A percentile compares a stretch with the other conserved stretches of the same genome.
Conservation (phyloP, 2,888 invertebrate species). For the Spilosoma lubricipeda region DNA sequence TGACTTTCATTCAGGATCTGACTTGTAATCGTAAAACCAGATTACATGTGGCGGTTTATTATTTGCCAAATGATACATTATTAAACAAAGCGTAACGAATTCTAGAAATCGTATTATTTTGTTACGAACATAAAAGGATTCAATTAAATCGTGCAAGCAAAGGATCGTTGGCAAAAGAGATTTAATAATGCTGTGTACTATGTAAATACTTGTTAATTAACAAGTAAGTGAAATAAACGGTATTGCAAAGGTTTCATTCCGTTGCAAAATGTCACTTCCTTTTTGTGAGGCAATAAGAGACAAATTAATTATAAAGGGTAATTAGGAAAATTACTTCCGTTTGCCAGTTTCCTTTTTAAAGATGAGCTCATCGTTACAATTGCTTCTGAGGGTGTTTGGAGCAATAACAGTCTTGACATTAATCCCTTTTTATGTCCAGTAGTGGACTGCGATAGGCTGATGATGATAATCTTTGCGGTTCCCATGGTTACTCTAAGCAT, state of each 20-base stretch:
- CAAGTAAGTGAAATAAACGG: slow-evolving; percentile 35
- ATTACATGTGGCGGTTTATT: slow-evolving; percentile 54
- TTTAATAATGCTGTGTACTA: slow-evolving; percentile 43
- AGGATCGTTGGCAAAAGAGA: slow-evolving; percentile 40
- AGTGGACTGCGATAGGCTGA: too few species aligned
- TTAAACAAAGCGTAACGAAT: slow-evolving; percentile 53
- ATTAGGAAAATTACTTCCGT: slow-evolving; percentile 19
- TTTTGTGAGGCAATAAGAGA: slow-evolving; percentile 14
- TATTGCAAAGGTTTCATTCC: slow-evolving; percentile 29
- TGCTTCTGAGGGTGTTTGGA: neutral
- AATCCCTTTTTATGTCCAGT: neutral
- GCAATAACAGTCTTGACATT: neutral
- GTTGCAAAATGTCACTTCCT: slow-evolving; percentile 15
- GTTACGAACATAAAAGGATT: slow-evolving; percentile 41
- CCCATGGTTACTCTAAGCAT: too few species aligned
- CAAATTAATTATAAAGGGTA: slow-evolving; percentile 20
- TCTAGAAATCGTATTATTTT: slow-evolving; percentile 39
- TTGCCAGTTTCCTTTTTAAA: slow-evolving; percentile 6
- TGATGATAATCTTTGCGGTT: too few species aligned
- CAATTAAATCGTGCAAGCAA: slow-evolving; percentile 36
- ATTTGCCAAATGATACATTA: slow-evolving; percentile 51
- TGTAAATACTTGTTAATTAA: slow-evolving; percentile 42
- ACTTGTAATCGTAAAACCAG: slow-evolving; percentile 48
- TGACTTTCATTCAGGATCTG: slow-evolving; percentile 44
- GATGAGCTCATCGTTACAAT: neutral